Evolutionary conservation across 2,113 vertebrate species (phyloP).

Genomic region (Octodon degus): DNA sequence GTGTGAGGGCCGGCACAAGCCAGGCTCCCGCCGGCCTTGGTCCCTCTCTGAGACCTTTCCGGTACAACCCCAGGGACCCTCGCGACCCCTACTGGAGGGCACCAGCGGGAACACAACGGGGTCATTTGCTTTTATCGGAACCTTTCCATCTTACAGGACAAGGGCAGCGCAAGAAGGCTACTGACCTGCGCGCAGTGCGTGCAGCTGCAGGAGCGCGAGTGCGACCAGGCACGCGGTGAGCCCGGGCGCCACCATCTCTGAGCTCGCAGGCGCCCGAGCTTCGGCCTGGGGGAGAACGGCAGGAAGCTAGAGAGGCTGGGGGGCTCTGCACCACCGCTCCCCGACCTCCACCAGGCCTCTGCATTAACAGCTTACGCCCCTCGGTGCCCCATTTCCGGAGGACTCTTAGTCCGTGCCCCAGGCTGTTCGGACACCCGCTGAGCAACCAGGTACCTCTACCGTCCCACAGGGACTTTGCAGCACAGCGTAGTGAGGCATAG

Average conservation of each 20-base stretch:
- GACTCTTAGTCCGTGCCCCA: background rate
- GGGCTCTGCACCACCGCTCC: background rate
- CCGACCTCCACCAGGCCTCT: background rate
- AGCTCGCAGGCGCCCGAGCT: background rate
- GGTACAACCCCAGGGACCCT: background rate
- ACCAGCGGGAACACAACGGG: background rate
- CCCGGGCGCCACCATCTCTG: conserved; percentile 5
- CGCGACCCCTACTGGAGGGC: background rate
- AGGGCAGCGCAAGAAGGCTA: background rate
- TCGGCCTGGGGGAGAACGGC: background rate
- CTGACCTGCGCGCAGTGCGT: conserved; percentile 60
- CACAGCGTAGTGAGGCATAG: background rate
- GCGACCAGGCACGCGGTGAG: background rate
- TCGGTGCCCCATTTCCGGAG: background rate
- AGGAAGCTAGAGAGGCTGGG: background rate
- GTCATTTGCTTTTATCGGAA: background rate
- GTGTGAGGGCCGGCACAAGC: background rate
- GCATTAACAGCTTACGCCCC: too few relatives aligned
- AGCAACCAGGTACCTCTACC: background rate
- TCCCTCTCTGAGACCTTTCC: background rate
- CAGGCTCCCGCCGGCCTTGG: background rate
- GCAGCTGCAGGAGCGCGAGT: conserved; percentile 43
- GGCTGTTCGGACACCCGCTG: background rate
- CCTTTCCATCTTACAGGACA: background rate
- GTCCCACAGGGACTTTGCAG: background rate